phyloP scores from a whole-genome alignment of 2,113 vertebrate species.

The Sylvia atricapilla region DNA sequence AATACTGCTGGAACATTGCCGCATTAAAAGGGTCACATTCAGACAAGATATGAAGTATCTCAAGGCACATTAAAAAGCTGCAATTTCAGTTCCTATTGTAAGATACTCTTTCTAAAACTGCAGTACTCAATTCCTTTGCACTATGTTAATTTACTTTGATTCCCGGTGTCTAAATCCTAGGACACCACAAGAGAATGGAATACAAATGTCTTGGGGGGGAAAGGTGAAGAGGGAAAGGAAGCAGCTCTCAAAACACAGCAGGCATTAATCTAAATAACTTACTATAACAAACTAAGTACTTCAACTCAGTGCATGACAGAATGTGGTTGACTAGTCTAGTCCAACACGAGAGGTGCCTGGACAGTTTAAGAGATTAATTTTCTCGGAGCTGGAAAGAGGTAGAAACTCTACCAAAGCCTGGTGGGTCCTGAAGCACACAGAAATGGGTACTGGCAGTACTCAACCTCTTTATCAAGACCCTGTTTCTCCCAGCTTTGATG shows the following conservation, averaged over 20 bases:
- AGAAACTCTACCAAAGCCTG: neutral
- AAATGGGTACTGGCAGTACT: neutral
- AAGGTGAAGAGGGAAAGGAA: neutral
- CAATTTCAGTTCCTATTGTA: neutral
- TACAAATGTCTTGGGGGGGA: neutral
- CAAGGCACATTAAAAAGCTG: neutral
- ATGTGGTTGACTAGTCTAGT: neutral
- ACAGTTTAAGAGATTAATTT: neutral
- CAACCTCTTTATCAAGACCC: accelerated
- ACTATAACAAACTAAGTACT: neutral
- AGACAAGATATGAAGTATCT: neutral
- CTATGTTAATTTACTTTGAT: neutral
- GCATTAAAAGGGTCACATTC: neutral
- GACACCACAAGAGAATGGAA: neutral
- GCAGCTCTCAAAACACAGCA: neutral
- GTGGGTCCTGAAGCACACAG: neutral
- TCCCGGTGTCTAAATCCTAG: neutral
- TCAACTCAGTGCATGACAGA: neutral
- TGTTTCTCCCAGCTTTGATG: neutral
- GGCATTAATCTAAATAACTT: neutral
- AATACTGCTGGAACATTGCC: neutral
- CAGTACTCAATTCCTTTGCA: neutral
- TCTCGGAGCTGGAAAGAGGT: neutral
- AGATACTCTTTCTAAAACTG: neutral
- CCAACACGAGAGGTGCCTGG: neutral